Evolutionary conservation across 2,888 invertebrate genomes (phyloP), one percentile per base, ranked within the genome.

Genomic region (Diarsia brunnea): DNA sequence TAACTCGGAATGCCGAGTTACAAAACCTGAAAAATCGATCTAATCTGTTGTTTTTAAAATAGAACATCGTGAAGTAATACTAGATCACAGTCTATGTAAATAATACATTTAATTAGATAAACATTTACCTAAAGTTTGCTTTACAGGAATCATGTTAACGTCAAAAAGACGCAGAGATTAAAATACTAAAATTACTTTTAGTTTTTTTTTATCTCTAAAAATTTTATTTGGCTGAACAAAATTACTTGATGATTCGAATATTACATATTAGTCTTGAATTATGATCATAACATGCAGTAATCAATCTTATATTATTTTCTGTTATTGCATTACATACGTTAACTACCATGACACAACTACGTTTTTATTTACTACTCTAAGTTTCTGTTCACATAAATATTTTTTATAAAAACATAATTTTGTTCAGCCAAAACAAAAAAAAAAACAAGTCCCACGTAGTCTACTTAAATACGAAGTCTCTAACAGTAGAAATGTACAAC

Each of bases 41-140:
- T 65, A 27, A 83, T 77, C 84, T 89, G 86, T 86, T 87, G 89
- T 88, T 94, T 95, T 95, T 94, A 95, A 95, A 95, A 95, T 95
- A 96, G 95, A 95, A 95, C 92, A 91, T 95, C 94, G 94, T 93
- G 94, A 95, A 96, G 94, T 96, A 94, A 95, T 91, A 92, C 96
- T 96, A 96, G 94, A 96, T 96, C 96, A 96, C 96, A 96, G 96
- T 95, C 96, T 96, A 95, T 96, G 90, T 95, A 94, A 95, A 95
- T 91, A 93, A 95, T 95, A 95, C 93, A 95, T 92, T 90, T 89
- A 91, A 89, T 90, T 92, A 93, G 92, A 93, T 91, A 93, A 93
- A 95, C 92, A 92, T 93, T 93, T 94, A 93, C 89, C 93, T 95
- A 94, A 81, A 91, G 89, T 87, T 88, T 87, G 79, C 80, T 93